Evolutionary conservation across 2,888 invertebrate genomes (phyloP).

Genomic region (Oasisia sp.): DNA sequence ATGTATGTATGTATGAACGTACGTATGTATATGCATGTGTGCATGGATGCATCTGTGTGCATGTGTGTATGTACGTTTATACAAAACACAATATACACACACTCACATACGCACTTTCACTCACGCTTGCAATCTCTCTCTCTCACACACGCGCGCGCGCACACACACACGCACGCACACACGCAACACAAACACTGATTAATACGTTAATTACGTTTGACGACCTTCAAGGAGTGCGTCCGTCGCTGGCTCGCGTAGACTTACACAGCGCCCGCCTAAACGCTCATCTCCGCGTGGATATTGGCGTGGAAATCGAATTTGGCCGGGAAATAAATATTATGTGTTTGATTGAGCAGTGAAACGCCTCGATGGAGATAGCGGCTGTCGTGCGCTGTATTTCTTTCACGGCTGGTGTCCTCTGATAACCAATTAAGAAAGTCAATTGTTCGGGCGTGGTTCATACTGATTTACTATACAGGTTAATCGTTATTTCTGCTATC

Average conservation of each 20-base stretch:
- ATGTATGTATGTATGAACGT: too few species aligned
- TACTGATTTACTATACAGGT: too few species aligned
- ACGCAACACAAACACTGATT: neutral
- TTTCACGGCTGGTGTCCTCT: neutral
- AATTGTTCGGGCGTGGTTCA: neutral
- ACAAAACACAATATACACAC: too few species aligned
- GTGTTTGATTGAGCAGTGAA: neutral
- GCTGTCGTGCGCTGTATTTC: neutral
- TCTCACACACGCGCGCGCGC: too few species aligned
- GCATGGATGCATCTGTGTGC: too few species aligned
- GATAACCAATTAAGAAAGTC: neutral
- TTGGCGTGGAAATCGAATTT: conserved; percentile 5
- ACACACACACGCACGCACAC: neutral
- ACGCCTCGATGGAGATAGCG: neutral
- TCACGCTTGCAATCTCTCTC: too few species aligned
- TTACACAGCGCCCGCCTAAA: neutral
- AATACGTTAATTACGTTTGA: conserved; percentile 12
- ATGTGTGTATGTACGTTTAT: too few species aligned
- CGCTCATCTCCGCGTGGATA: neutral
- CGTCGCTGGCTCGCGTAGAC: neutral
- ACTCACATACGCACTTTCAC: too few species aligned
- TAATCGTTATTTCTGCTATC: too few species aligned
- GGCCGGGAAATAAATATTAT: neutral
- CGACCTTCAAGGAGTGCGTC: neutral
- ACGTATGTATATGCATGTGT: too few species aligned